Conservation (phyloP, 2,113 vertebrate genomes). For the Dasyprocta punctata region DNA sequence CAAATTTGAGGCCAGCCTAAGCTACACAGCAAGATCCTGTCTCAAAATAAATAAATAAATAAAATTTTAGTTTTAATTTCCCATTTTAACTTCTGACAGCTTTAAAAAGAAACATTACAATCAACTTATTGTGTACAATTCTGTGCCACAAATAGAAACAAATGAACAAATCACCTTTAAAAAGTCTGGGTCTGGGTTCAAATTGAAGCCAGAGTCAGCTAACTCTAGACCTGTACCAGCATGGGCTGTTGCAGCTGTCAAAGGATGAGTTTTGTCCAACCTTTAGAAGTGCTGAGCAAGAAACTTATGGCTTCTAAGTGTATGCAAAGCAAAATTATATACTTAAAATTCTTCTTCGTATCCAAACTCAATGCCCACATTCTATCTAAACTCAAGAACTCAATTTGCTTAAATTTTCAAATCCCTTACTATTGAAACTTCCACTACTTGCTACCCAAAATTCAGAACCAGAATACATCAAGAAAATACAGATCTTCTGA, state of each 20-base stretch:
- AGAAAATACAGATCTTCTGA: neutral
- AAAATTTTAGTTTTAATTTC: neutral
- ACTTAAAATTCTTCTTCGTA: neutral
- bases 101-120: constrained; percentile 16
- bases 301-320: neutral
- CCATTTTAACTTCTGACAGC: constrained; percentile 22
- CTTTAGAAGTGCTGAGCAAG: constrained; percentile 85
- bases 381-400: constrained; percentile 32
- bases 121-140: neutral
- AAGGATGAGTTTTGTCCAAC: constrained; percentile 81
- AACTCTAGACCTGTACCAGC: neutral
- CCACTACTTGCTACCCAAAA: constrained; percentile 6
- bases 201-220: no score
- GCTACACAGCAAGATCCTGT: neutral
- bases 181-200: neutral
- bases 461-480: constrained; percentile 6
- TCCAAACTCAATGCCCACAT: neutral
- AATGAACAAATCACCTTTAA: neutral
- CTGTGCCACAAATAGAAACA: neutral
- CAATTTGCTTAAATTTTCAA: constrained; percentile 24
- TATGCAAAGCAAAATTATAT: neutral
- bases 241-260: constrained; percentile 83
- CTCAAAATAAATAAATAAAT: neutral
- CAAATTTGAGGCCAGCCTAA: neutral
- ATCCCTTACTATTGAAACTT: constrained; percentile 10